Conservation (phyloP, 2,113 vertebrate genomes). For the Pluvialis apricaria region DNA sequence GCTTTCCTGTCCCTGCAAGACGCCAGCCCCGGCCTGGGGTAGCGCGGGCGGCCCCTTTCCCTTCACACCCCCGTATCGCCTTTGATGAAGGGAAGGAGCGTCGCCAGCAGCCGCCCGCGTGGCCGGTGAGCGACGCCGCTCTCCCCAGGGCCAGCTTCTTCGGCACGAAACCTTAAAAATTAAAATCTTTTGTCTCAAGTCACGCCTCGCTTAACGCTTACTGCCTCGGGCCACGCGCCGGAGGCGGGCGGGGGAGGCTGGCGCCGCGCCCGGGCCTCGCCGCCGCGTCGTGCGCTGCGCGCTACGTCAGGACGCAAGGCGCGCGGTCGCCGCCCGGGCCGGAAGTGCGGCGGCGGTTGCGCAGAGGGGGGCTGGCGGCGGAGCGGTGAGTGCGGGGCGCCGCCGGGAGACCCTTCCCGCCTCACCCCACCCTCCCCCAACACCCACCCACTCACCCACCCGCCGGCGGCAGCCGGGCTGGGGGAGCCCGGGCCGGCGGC, state of each 20-base stretch:
- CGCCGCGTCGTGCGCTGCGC: too few species aligned
- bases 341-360: background rate
- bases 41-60: background rate
- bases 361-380: background rate
- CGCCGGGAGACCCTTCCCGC: background rate
- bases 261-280: too few species aligned
- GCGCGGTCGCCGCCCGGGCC: background rate
- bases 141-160: fast-evolving
- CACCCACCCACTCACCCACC: background rate
- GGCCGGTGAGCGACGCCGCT: background rate
- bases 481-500: too few species aligned
- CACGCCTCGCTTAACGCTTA: background rate
- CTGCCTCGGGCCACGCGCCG: too few species aligned
- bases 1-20: constrained; percentile 79
- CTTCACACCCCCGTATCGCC: background rate
- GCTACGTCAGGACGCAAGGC: background rate
- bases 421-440: too few species aligned
- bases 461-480: background rate
- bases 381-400: background rate
- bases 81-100: background rate
- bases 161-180: fast-evolving
- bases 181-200: background rate
- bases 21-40: constrained; percentile 9
- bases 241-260: background rate
- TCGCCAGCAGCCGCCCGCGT: background rate